Base-by-base conservation (phyloP, 1,140 invertebrate genomes). In the Macrosteles quadrilineatus region DNA sequence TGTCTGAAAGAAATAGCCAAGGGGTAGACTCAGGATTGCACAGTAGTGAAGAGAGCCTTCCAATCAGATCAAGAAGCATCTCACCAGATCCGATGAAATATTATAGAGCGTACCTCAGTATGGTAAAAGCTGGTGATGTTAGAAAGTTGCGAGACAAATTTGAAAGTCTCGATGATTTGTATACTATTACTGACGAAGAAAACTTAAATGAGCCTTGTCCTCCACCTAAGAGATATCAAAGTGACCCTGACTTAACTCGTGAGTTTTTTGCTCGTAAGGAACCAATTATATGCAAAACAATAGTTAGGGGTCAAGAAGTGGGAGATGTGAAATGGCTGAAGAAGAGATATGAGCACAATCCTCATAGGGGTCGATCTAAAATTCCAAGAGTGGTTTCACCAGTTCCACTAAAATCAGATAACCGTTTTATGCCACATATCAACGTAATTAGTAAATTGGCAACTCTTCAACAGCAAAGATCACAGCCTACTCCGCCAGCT, bases 371-470 rank as follows among this genome's bases (percentile, higher is more conserved):
- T 14, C 78, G 85, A 1, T 77, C 82, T 6, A 80, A 85, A 29
- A 83, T 81, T 76, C 81, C 83, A 63, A 84, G 83, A 29, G 79
- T 80, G 25, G 81, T 85, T 14, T 85, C 87, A 11, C 88, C 89
- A 0, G 86, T 89, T 32, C 88, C 87, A 27, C 79, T 90, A 29
- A 81, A 85, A n/a, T 81, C 84, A 1, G 87, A 88, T 45, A 87
- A 93, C 75, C 83, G 91, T 2, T 87, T 87, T 55, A 93, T 95
- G 91, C 92, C 92, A 0, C 91, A 91, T 75, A 94, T 94, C 36
- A 93, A 95, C 76, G 87, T 95, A 1, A 94, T 94, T 72, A 93
- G 91, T 75, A 93, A 93, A 80, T 87, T 90, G 25, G 92, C 90
- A 0, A 84, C 86, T 2, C 78, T 95, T 40, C 87, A 90, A 47